phyloP scores from a whole-genome alignment of 2,888 invertebrate genomes.

The Acronicta psi region DNA sequence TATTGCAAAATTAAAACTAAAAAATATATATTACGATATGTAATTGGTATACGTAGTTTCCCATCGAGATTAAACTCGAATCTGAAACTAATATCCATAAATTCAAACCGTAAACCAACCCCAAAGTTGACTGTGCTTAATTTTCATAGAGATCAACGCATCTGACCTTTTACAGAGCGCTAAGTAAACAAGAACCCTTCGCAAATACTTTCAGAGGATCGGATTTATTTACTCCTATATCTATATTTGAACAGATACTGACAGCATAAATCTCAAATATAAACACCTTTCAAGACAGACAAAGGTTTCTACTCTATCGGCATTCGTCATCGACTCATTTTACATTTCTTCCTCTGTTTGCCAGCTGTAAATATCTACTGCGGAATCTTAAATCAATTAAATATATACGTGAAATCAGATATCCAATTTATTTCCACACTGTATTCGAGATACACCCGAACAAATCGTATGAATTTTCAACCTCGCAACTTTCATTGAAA shows the following conservation, averaged over 20 bases:
- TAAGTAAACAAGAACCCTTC: conserved; percentile 47
- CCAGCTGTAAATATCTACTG: conserved; percentile 16
- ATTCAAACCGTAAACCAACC: conserved; percentile 26
- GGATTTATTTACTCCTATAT: conserved; percentile 44
- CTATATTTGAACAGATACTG: conserved; percentile 44
- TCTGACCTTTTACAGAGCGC: conserved; percentile 45
- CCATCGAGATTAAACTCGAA: no score
- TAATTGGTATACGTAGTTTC: no score
- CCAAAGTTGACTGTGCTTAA: conserved; percentile 38
- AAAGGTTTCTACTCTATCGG: conserved; percentile 37
- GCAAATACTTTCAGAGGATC: conserved; percentile 49
- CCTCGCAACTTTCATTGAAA: conserved; percentile 43
- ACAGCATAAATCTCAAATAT: conserved; percentile 39
- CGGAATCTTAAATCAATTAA: conserved; percentile 40
- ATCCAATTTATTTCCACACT: conserved; percentile 39
- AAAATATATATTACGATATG: no score
- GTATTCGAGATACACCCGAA: conserved; percentile 21
- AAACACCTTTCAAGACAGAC: conserved; percentile 47
- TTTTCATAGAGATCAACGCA: conserved; percentile 44
- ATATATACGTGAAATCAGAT: conserved; percentile 40
- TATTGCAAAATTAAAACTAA: no score
- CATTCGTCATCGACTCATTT: conserved; percentile 26
- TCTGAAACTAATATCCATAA: conserved; percentile 17
- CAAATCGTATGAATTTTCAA: conserved; percentile 42
- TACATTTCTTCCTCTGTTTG: conserved; percentile 24